These are phyloP conservation scores for Psilopogon haemacephalus DNA, from an alignment of 2,113 vertebrate species.

Conservation along the genomic window DNA sequence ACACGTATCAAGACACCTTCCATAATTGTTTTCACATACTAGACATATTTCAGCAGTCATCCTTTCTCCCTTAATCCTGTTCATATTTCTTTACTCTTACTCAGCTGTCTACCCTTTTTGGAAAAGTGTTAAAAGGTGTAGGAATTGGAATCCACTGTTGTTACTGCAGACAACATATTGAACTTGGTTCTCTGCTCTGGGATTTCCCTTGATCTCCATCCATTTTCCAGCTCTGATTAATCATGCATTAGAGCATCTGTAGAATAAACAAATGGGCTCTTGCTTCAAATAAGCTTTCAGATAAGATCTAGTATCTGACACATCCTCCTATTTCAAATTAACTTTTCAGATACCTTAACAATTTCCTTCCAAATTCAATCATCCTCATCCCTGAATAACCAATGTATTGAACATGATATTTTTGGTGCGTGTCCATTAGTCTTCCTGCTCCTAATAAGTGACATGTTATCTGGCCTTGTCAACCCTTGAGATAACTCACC, in stretches of 20 bases:
- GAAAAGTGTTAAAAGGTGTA: not conserved
- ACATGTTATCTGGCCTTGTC: not conserved
- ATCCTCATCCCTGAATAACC: not conserved
- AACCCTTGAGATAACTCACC: conserved; percentile 24
- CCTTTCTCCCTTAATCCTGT: not conserved
- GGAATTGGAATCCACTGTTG: not conserved
- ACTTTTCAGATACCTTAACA: conserved; percentile 36
- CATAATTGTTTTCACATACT: not conserved
- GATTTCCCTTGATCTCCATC: not conserved
- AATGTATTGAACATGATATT: conserved; percentile 14
- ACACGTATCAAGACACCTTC: not conserved
- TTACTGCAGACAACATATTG: not conserved
- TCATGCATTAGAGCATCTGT: not conserved
- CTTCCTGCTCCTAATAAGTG: conserved; percentile 5
- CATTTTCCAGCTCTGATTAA: conserved; percentile 9
- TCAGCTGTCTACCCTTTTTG: not conserved
- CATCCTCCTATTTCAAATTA: conserved; percentile 32
- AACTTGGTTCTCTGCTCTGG: not conserved
- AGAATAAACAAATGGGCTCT: not conserved
- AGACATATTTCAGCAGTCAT: not conserved
- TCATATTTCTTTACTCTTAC: not conserved
- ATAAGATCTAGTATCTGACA: conserved; percentile 24
- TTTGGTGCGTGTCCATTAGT: conserved; percentile 37
- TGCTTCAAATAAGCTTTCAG: conserved; percentile 25
- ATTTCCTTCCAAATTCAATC: conserved; percentile 20